Evolutionary conservation across 1,140 invertebrate species (phyloP).

Genomic region (Rhopalosiphum maidis): DNA sequence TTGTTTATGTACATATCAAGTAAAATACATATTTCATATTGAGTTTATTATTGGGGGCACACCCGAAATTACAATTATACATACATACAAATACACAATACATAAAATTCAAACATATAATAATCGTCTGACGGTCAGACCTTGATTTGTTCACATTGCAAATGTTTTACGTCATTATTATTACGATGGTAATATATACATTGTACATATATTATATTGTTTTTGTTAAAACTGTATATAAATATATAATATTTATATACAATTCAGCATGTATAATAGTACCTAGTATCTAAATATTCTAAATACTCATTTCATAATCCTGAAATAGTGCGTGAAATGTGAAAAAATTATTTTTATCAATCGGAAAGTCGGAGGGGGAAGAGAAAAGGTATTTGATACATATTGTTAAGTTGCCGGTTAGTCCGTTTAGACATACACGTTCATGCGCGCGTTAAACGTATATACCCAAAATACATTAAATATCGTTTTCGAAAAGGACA

Average conservation of each 20-base stretch:
- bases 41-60: background rate
- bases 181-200: background rate
- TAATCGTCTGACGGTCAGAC: background rate
- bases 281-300: background rate
- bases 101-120: background rate
- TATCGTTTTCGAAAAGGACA: background rate
- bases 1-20: background rate
- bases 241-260: background rate
- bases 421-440: background rate
- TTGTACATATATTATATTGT: background rate
- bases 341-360: background rate
- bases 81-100: background rate
- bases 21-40: background rate
- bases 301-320: background rate
- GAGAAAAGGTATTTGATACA: background rate
- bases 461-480: background rate
- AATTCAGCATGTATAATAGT: background rate
- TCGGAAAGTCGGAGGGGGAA: too few relatives aligned
- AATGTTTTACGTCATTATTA: background rate
- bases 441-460: background rate
- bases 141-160: background rate
- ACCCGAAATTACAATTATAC: background rate
- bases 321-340: background rate
- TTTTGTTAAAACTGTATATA: background rate
- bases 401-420: background rate